A percentile compares a stretch with the other conserved stretches of the same genome.
Evolutionary conservation across 2,888 invertebrate species (phyloP).

Genomic region (Azorinus chamasolen): DNA sequence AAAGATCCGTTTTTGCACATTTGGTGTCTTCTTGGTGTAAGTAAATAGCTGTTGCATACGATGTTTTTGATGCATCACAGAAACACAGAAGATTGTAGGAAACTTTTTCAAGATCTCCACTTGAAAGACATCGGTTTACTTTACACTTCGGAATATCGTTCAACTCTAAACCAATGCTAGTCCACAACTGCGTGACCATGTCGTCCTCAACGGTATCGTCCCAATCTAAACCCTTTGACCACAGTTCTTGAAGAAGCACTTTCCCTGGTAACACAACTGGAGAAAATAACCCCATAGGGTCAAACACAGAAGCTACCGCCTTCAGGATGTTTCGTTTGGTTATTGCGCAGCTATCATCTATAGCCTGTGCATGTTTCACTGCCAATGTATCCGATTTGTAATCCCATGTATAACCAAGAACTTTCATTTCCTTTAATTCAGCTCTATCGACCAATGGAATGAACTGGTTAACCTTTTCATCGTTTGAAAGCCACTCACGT

Average conservation of each 20-base stretch:
- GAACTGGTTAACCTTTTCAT: background rate
- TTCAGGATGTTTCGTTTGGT: slow-evolving; percentile 20
- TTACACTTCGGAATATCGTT: background rate
- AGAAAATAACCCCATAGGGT: slow-evolving; percentile 21
- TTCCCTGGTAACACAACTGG: slow-evolving; percentile 13
- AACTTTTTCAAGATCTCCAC: background rate
- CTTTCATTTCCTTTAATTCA: slow-evolving; percentile 12
- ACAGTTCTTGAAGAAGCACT: slow-evolving; percentile 17
- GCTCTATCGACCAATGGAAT: slow-evolving; percentile 2
- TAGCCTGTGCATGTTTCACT: background rate
- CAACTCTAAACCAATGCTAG: background rate
- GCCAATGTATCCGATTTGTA: slow-evolving; percentile 11
- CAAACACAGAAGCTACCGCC: slow-evolving; percentile 12
- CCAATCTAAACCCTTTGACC: slow-evolving; percentile 17
- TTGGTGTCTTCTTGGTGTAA: slow-evolving; percentile 18
- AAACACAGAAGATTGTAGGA: slow-evolving; percentile 14
- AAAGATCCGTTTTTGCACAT: slow-evolving; percentile 8
- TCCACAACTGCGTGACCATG: slow-evolving; percentile 1
- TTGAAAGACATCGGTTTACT: slow-evolving; percentile 1
- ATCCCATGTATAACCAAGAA: slow-evolving; percentile 32
- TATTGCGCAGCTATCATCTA: background rate
- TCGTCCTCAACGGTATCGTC: slow-evolving; percentile 5
- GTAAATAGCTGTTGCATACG: slow-evolving; percentile 27
- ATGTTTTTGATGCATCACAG: slow-evolving; percentile 27
- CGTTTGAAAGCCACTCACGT: slow-evolving; percentile 40